These are phyloP conservation scores for Lichenostomus cassidix DNA, from an alignment of 2,113 vertebrate species.

Conservation along the genomic window DNA sequence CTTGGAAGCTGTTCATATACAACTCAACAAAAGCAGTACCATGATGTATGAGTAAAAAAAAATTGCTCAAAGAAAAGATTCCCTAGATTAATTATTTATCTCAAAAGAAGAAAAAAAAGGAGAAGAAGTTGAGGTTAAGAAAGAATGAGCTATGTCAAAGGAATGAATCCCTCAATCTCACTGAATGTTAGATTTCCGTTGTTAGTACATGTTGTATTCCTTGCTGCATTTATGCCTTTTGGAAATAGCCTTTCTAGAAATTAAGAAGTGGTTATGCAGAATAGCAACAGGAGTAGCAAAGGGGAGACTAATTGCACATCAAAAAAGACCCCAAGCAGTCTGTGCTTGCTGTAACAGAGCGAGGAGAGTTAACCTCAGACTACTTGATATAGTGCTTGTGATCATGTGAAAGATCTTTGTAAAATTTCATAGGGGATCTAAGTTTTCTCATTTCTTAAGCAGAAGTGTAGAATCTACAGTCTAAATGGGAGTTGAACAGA, in stretches of 20 bases:
- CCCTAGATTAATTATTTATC: background rate
- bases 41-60: background rate
- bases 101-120: background rate
- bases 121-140: background rate
- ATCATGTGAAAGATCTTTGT: background rate
- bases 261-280: background rate
- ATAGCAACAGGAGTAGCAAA: background rate
- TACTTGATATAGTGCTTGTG: background rate
- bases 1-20: background rate
- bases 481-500: background rate
- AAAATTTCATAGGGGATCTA: background rate
- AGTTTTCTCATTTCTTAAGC: background rate
- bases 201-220: background rate
- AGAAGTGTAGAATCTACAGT: background rate
- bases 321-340: background rate
- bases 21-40: background rate
- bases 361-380: background rate
- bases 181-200: background rate
- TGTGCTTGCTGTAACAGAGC: background rate
- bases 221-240: background rate
- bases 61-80: background rate
- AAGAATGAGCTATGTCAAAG: background rate
- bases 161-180: background rate
- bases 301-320: background rate
- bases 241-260: background rate